Evolutionary conservation across 2,888 invertebrate species (phyloP).

Genomic region (Agriopis marginaria): DNA sequence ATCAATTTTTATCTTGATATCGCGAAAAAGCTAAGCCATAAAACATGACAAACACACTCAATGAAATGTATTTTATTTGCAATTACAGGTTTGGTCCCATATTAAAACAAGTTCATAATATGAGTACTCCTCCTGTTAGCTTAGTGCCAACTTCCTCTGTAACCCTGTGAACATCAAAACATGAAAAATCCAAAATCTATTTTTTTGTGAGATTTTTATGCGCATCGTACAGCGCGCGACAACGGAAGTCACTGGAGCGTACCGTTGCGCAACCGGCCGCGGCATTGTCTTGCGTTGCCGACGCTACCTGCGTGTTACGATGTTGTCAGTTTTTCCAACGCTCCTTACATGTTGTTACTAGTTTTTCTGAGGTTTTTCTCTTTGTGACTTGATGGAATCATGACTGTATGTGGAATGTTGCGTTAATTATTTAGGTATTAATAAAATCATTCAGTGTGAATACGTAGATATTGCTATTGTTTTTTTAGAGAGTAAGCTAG

Average conservation of each 20-base stretch:
- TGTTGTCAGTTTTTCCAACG: conserved; percentile 6
- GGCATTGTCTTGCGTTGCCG: conserved; percentile 58
- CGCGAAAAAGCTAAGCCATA: no score
- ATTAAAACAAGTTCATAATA: no score
- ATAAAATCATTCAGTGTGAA: background rate
- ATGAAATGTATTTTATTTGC: no score
- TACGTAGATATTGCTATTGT: no score
- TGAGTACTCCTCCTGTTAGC: no score
- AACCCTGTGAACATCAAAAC: no score
- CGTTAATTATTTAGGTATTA: background rate
- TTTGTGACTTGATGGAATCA: background rate
- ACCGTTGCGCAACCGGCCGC: conserved; percentile 58
- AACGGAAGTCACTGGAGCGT: conserved; percentile 67
- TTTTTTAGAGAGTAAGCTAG: no score
- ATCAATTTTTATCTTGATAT: no score
- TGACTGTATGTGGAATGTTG: background rate
- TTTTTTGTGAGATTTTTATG: conserved; percentile 37
- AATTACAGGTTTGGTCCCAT: no score
- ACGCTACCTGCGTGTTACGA: background rate
- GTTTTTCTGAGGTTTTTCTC: conserved; percentile 17
- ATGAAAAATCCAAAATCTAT: no score
- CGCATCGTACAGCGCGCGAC: conserved; percentile 54
- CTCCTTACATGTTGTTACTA: background rate
- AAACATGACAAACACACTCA: no score
- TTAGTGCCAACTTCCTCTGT: no score